Evolutionary conservation across 2,113 vertebrate species (phyloP), one percentile per base, ranked within the genome.

Genomic region (Microtus pennsylvanicus): DNA sequence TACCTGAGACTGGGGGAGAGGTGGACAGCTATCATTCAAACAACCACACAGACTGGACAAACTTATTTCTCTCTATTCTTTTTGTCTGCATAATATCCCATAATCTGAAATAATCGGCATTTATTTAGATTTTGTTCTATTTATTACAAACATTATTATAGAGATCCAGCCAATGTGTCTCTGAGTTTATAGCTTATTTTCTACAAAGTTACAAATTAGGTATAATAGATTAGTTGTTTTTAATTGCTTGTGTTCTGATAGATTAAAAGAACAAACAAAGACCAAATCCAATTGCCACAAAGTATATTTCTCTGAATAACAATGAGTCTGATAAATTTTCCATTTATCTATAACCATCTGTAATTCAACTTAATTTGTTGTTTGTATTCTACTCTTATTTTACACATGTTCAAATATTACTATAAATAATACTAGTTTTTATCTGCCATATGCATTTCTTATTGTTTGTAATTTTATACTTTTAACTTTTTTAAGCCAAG

Each of bases 391-490:
- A 19, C 38, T 93, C 28, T 88, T 67, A 47, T 30, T 93, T 88
- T 85, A 28, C 50, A 22, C 0, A 75, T 24, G 5, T 78, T 87
- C 17, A 65, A 94, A 67, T 1, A 28, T 45, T 90, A 58, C 61
- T 45, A 45, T 61, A 50, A 88, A 55, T 13, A 67, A 74, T 78
- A 8, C 3, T 76, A 33, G 33, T 21, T 87, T 94, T 82, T 50
- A 30, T 72, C 2, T 58, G 28, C 19, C 17, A 28, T 58, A 28
- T 9, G 6, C 5, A 22, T 47, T 24, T 96, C 87, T 74, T 58
- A 82, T 24, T 94, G 5, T 47, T 47, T 92, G 47, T 63, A 90
- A 86, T 55, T 90, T 91, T 96, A 97, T 50, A 65, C 7, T 58
- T 61, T 74, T 55, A 90, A 52, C 14, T 58, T 21, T 74, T 74